Base-by-base conservation (phyloP, 2,113 vertebrate genomes). In the Rhabdornis inornatus region DNA sequence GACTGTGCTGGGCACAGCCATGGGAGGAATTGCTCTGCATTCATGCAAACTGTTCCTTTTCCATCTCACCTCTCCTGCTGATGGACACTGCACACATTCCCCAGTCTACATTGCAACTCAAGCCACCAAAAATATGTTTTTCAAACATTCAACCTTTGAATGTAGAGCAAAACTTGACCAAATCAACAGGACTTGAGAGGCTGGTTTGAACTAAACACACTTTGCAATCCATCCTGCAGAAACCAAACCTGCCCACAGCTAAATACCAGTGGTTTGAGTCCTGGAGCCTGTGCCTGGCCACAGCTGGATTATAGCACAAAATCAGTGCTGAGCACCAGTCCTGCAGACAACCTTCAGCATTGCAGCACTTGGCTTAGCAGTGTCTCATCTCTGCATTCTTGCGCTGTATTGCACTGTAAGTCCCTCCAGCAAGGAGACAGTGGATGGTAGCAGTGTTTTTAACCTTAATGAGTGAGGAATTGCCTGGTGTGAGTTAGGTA, bases 1-100 rank as follows among this genome's bases (percentile, higher is more conserved):
- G 45, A 65, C 42, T 1, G 2, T 1, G 0, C 42, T 1, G 33
- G 45, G 64, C 69, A 84, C 5, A 6, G 77, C 55, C 14, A 11
- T 11, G 3, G 63, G 50, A 77, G 35, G 42, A 94, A 75, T 87
- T 31, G 35, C 37, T 84, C 69, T 37, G 17, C 68, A 35, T 68
- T 83, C 39, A 27, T 63, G 47, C 75, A 90, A 25, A 90, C 30
- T 0, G 0, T 31, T 91, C 28, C 59, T 76, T 91, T 90, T 88
- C 79, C 56, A 66, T 56, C 55, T 96, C 71, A n/a, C 27, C 47
- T 90, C 47, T 91, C 56, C 52, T n/a, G 19, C 53, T 68, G 59
- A 56, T 10, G 35, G 57, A 39, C 27, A 25, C 33, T 6, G 1
- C 75, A 40, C 19, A 3, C n/a, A 4, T 3, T 6, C 12, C 56